Evolutionary conservation across 2,888 invertebrate genomes (phyloP).

Genomic region (Chouioia cunea): DNA sequence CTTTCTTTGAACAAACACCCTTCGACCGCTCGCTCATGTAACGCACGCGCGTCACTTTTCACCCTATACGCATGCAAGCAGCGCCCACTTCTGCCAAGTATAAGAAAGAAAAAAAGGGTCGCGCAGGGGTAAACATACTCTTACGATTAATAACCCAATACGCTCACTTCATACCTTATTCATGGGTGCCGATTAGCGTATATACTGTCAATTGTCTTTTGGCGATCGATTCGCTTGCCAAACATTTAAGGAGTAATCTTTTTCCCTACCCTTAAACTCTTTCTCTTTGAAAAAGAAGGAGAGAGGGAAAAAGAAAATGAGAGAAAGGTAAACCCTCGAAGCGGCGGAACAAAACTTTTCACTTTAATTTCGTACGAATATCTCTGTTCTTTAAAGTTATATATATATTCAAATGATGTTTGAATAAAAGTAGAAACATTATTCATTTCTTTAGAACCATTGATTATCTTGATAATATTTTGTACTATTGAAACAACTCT

Average conservation of each 20-base stretch:
- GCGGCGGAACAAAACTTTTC: constrained; percentile 32
- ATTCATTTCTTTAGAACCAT: too few relatives aligned
- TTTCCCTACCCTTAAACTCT: constrained; percentile 9
- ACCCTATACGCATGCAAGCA: too few relatives aligned
- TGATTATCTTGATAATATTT: too few relatives aligned
- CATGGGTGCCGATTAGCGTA: constrained; percentile 48
- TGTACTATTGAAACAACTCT: too few relatives aligned
- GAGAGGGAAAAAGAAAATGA: constrained; percentile 4
- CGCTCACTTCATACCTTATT: constrained; percentile 55
- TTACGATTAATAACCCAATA: constrained; percentile 59
- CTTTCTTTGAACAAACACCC: too few relatives aligned
- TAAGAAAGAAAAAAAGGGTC: too few relatives aligned
- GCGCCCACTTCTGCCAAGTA: too few relatives aligned
- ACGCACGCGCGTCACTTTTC: neutral
- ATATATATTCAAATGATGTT: too few relatives aligned
- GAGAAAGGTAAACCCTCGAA: constrained; percentile 39
- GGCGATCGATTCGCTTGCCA: constrained; percentile 27
- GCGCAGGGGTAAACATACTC: constrained; percentile 50
- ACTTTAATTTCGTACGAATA: constrained; percentile 22
- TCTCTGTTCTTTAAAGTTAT: too few relatives aligned
- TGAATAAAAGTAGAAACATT: too few relatives aligned
- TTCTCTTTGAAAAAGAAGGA: too few relatives aligned
- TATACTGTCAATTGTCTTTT: neutral
- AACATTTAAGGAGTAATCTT: constrained; percentile 32
- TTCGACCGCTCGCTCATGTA: neutral